Evolutionary conservation across 2,113 vertebrate species (phyloP).

Genomic region (Coturnix japonica): DNA sequence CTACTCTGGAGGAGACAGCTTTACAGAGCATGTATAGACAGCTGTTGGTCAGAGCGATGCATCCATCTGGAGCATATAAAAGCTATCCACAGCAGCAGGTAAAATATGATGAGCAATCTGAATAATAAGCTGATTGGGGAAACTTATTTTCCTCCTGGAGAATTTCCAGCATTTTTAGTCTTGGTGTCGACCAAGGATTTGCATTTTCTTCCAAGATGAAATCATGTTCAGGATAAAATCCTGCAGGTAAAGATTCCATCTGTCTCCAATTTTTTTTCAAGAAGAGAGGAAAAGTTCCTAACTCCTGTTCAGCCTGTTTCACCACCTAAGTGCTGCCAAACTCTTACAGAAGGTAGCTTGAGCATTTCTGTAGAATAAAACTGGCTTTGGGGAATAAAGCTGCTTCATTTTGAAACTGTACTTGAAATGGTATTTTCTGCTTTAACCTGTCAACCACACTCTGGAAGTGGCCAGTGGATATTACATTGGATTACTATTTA

Average conservation of each 20-base stretch:
- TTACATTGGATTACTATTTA: background rate
- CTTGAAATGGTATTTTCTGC: background rate
- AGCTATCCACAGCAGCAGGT: background rate
- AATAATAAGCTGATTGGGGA: background rate
- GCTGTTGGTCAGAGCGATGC: background rate
- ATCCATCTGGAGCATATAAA: background rate
- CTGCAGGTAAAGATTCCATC: background rate
- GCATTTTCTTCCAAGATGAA: background rate
- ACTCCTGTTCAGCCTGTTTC: background rate
- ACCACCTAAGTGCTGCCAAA: fast-evolving
- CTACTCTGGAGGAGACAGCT: background rate
- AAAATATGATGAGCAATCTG: background rate
- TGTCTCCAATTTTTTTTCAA: background rate
- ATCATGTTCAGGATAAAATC: background rate
- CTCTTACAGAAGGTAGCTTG: background rate
- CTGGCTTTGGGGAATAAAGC: background rate
- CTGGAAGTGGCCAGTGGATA: background rate
- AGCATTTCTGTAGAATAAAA: background rate
- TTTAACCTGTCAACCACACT: background rate
- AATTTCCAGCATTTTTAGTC: background rate
- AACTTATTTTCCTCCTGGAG: background rate
- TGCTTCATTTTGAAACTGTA: background rate
- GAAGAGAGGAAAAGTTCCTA: background rate
- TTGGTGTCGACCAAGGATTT: background rate
- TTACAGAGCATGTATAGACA: background rate